Conservation (phyloP, 2,888 invertebrate species). For the Kryphioiulus occultus region DNA sequence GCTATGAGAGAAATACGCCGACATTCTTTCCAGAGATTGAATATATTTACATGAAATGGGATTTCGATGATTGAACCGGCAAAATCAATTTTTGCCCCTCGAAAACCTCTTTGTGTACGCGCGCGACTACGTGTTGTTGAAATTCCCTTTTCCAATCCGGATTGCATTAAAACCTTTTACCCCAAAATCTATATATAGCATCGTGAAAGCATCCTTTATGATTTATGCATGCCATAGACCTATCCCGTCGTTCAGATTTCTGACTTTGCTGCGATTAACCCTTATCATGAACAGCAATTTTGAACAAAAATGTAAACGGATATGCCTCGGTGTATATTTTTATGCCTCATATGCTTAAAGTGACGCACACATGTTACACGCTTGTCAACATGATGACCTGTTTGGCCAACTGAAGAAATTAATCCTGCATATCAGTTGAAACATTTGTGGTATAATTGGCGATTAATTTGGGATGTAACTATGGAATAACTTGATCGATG, state of each 20-base stretch:
- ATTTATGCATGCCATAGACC: conserved; percentile 32
- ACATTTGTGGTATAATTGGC: too few relatives aligned
- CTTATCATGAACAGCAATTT: background rate
- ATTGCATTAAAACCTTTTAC: conserved; percentile 35
- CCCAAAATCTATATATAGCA: background rate
- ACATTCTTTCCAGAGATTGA: conserved; percentile 15
- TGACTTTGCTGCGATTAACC: background rate
- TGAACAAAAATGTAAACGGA: conserved; percentile 2
- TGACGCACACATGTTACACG: too few relatives aligned
- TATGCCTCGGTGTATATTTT: background rate
- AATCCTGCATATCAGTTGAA: background rate
- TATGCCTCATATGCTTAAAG: too few relatives aligned
- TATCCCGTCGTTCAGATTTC: background rate
- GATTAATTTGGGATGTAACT: too few relatives aligned
- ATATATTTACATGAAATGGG: conserved; percentile 39
- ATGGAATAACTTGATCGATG: too few relatives aligned
- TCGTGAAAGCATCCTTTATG: conserved; percentile 2
- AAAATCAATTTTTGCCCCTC: conserved; percentile 34
- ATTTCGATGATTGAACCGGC: conserved; percentile 38
- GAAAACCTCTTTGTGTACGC: background rate
- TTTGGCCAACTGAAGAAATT: background rate
- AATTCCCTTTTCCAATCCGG: conserved; percentile 32
- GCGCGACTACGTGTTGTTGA: background rate
- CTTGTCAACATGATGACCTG: background rate
- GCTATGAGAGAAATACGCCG: background rate